phyloP scores from a whole-genome alignment of 2,113 vertebrate genomes.

The Nothocercus nigrocapillus region DNA sequence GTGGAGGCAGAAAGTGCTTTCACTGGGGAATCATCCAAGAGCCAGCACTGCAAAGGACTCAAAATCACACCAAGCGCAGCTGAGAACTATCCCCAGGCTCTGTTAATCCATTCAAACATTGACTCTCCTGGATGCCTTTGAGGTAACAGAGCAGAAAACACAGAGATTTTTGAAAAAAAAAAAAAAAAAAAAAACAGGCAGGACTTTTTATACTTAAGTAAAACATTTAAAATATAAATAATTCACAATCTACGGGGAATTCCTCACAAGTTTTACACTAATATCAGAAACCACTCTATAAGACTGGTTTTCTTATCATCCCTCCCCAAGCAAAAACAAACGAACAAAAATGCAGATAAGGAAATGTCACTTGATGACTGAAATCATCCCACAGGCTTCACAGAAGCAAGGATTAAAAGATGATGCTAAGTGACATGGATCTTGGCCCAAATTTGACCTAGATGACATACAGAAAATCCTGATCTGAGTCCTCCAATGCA shows the following conservation, averaged over 20 bases:
- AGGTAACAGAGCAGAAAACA: conserved; percentile 1
- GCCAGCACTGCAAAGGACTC: not conserved
- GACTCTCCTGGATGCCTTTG: not conserved
- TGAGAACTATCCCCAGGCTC: not conserved
- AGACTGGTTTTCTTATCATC: not conserved
- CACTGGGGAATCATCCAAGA: not conserved
- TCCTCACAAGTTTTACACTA: not conserved
- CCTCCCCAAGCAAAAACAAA: not conserved
- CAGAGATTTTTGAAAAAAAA: not conserved
- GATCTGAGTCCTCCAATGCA: no score
- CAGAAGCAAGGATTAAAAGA: not conserved
- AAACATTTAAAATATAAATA: not conserved
- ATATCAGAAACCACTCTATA: not conserved
- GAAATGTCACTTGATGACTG: not conserved
- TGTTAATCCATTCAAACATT: conserved; percentile 5
- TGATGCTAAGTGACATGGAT: not conserved
- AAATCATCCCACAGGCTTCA: not conserved
- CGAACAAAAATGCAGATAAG: not conserved
- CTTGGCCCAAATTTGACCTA: not conserved
- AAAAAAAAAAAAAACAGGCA: rapidly evolving
- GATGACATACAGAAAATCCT: not conserved
- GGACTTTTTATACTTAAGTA: not conserved
- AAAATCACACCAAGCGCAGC: not conserved
- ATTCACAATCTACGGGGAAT: not conserved
- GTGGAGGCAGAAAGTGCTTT: not conserved